Conservation (phyloP, 2,797 vertebrate genomes). For the Epinephelus coioides region DNA sequence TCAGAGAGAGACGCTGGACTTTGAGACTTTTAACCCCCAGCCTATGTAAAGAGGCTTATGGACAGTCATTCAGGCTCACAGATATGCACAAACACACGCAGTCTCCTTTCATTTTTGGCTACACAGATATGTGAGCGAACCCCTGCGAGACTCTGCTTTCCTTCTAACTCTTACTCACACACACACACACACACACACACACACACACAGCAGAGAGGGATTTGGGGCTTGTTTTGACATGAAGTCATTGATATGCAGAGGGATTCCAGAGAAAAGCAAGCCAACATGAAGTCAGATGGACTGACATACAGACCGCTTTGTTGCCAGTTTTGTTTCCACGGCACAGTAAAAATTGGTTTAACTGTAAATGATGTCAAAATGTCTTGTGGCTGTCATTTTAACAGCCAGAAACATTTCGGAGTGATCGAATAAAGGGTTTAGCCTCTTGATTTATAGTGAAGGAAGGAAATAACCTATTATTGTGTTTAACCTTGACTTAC, state of each 20-base stretch:
- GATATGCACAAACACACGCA: conserved; percentile 15
- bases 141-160: neutral
- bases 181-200: conserved; percentile 1
- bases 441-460: no score
- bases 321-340: conserved; percentile 15
- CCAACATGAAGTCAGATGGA: conserved; percentile 48
- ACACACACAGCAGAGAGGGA: conserved; percentile 37
- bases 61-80: conserved; percentile 32
- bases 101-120: conserved; percentile 1
- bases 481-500: no score
- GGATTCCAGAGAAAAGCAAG: conserved; percentile 58
- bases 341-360: conserved; percentile 4
- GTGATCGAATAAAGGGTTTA: no score
- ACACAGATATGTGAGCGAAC: conserved; percentile 28
- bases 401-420: neutral
- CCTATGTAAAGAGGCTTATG: conserved; percentile 49
- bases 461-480: neutral
- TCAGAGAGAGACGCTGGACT: conserved; percentile 56
- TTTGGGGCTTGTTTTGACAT: conserved; percentile 73
- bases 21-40: conserved; percentile 55
- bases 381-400: neutral
- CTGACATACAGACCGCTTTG: conserved; percentile 27
- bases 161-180: neutral
- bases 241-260: conserved; percentile 70
- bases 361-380: conserved; percentile 19